Evolutionary conservation across 2,113 vertebrate species (phyloP), one percentile per base, ranked within the genome.

Genomic region (Melanocharis versteri): DNA sequence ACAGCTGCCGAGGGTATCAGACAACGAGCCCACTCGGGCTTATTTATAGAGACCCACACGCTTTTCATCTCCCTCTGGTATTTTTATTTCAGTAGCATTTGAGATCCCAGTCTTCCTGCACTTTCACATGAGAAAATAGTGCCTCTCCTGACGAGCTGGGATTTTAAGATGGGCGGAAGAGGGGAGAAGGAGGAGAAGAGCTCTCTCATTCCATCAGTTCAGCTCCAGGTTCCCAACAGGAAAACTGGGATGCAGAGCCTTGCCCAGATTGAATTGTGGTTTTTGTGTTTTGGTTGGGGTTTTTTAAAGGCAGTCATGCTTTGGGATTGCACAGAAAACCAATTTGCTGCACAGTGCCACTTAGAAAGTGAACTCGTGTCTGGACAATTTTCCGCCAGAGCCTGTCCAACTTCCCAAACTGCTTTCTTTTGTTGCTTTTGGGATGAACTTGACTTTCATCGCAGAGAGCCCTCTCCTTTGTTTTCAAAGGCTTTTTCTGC

Each of bases 381-480:
- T 87, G 88, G 85, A 94, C 61, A 84, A 48, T 90, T 95, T 95
- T 96, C 93, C 65, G 77, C 78, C 47, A 81, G 83, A 89, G 79
- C 87, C 62, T 53, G 69, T 87, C 66, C 78, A 90, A 15, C 93
- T 93, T 96, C 96, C 95, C 93, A 65, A 90, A 71, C 66, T 83
- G 87, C 88, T 93, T 93, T 51, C 87, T 82, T 89, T 69, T 92
- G 83, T 83, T 95, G 96, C 80, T 97, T 94, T 94, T 94, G 94
- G 83, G 95, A 94, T 97, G 91, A 95, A 94, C 95, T 96, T 70
- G 73, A 83, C 92, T 97, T 94, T 85, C 90, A 93, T 93, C 54
- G 2, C 83, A 72, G 81, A 92, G 84, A 91, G 40, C 69, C 69
- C 69, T 88, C 75, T 92, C 85, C 83, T 95, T 97, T 97, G 93